phyloP scores from a whole-genome alignment of 1,140 invertebrate genomes.

The Trichomalopsis sarcophagae region DNA sequence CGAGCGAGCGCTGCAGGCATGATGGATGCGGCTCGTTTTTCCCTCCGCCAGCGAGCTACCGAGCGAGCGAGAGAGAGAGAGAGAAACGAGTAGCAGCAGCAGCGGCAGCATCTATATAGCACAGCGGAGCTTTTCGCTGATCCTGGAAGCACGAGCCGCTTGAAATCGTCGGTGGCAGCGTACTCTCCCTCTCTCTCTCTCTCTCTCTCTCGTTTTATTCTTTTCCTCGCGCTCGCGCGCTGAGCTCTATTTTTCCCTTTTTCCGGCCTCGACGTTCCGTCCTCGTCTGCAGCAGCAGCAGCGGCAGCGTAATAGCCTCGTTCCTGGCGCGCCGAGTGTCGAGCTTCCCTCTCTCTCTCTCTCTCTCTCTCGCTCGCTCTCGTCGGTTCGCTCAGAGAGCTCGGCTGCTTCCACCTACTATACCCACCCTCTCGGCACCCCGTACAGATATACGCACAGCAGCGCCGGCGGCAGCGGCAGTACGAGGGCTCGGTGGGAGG shows the following conservation, averaged over 20 bases:
- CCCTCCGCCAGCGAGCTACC: conserved; percentile 7
- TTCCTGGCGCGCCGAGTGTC: conserved; percentile 64
- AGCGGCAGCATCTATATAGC: conserved; percentile 13
- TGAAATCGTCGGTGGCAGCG: conserved; percentile 65
- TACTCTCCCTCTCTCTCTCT: conserved; percentile 58
- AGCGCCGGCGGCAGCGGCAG: background rate
- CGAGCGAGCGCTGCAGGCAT: conserved; percentile 45
- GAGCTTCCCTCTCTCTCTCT: conserved; percentile 27
- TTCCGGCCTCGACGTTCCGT: conserved; percentile 55
- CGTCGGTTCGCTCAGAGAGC: conserved; percentile 30
- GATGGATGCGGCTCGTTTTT: conserved; percentile 57
- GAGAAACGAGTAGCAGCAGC: background rate
- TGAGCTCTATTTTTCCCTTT: conserved; percentile 54
- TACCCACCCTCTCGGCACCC: background rate
- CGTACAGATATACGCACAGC: background rate
- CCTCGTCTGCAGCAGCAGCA: conserved; percentile 33
- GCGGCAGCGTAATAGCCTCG: conserved; percentile 70
- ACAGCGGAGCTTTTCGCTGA: conserved; percentile 67
- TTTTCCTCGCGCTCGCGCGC: conserved; percentile 43
- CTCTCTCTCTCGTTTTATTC: conserved; percentile 53
- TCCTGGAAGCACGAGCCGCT: conserved; percentile 69
- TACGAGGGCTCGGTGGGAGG: background rate
- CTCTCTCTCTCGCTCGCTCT: background rate
- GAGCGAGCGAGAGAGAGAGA: background rate
- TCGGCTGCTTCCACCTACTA: conserved; percentile 19